These are phyloP conservation scores for Orthochromis indermauri DNA, from an alignment of 2,113 vertebrate species.

Conservation along the genomic window DNA sequence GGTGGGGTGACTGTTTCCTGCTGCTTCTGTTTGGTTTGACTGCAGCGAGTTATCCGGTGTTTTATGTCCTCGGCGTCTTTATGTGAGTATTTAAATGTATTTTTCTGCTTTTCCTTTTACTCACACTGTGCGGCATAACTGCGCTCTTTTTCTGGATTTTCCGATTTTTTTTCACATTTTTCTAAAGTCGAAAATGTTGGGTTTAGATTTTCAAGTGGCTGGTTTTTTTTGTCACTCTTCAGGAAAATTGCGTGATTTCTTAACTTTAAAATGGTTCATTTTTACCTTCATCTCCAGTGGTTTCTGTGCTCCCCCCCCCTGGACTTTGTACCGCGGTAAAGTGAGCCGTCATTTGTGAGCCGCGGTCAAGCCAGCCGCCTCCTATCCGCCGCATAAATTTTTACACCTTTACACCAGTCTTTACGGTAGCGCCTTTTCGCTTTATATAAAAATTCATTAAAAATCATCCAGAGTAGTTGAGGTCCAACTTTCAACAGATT, in stretches of 20 bases:
- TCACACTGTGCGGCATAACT: not conserved
- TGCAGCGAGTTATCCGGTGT: not conserved
- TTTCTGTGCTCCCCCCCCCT: accelerated
- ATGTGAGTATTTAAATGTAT: not conserved
- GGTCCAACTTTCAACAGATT: too few species aligned
- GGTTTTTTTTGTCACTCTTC: not conserved
- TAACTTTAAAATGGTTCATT: not conserved
- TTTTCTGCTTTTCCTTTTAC: not conserved
- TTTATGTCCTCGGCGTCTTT: not conserved
- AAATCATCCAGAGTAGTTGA: too few species aligned
- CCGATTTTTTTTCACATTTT: accelerated
- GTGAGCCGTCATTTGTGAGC: too few species aligned
- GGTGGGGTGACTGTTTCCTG: not conserved
- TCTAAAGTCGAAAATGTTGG: not conserved
- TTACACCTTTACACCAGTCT: too few species aligned
- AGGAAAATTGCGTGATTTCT: not conserved
- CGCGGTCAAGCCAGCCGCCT: too few species aligned
- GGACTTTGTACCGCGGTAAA: not conserved
- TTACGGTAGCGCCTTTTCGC: too few species aligned
- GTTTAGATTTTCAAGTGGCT: not conserved
- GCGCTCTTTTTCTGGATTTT: accelerated
- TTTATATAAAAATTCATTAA: too few species aligned
- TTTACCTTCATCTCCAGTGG: not conserved
- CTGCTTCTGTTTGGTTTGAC: not conserved
- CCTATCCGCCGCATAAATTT: too few species aligned